phyloP scores from a whole-genome alignment of 2,888 invertebrate species.

The Lutraria lutraria region DNA sequence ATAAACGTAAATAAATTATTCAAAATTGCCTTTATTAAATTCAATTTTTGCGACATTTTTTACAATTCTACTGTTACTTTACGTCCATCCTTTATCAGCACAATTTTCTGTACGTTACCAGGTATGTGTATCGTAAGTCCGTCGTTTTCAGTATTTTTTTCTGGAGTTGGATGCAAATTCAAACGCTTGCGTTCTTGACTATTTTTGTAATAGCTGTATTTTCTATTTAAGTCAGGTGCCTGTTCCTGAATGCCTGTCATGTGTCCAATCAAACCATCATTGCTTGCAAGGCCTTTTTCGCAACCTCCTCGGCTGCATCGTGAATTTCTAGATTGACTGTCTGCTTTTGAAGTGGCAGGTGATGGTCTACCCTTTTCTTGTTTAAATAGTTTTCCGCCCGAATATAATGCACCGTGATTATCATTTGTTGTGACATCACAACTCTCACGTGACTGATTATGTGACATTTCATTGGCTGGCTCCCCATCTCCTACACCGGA shows the following conservation, averaged over 20 bases:
- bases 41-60: not conserved
- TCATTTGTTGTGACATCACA: not conserved
- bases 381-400: not conserved
- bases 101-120: slow-evolving; percentile 40
- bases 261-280: not conserved
- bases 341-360: not conserved
- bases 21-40: no score
- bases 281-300: not conserved
- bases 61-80: slow-evolving; percentile 49
- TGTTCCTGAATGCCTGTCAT: not conserved
- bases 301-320: not conserved
- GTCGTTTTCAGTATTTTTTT: not conserved
- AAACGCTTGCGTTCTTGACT: not conserved
- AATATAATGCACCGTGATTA: slow-evolving; percentile 16
- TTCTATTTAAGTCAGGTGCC: not conserved
- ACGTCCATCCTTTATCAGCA: slow-evolving; percentile 44
- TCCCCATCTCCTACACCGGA: not conserved
- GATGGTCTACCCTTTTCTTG: not conserved
- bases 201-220: not conserved
- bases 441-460: not conserved
- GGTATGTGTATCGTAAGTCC: slow-evolving; percentile 43
- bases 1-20: no score
- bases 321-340: not conserved
- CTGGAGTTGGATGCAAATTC: not conserved
- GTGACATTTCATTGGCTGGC: not conserved